Percentiles rank a stretch among this genome's conserved stretches.
These are phyloP conservation scores for Siniperca chuatsi DNA, from an alignment of 2,113 vertebrate genomes.

Conservation along the genomic window DNA sequence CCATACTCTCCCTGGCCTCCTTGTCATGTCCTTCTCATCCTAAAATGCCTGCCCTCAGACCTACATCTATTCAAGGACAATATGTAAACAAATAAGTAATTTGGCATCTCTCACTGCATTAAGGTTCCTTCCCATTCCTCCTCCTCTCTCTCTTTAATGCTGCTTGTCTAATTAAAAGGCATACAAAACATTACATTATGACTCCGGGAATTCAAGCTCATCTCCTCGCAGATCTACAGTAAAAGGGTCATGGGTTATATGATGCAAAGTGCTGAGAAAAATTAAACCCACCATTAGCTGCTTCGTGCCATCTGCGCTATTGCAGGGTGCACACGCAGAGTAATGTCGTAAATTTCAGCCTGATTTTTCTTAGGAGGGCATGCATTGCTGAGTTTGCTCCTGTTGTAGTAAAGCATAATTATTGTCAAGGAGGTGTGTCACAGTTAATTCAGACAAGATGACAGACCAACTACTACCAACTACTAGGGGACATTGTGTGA, in stretches of 20 bases:
- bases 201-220: conserved; percentile 48
- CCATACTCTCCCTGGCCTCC: conserved; percentile 2
- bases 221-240: conserved; percentile 53
- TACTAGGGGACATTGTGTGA: conserved; percentile 29
- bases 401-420: conserved; percentile 56
- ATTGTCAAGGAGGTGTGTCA: conserved; percentile 60
- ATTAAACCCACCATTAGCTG: conserved; percentile 76
- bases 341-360: conserved; percentile 62
- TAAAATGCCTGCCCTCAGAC: conserved; percentile 22
- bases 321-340: conserved; percentile 57
- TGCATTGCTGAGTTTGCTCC: conserved; percentile 60
- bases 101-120: conserved; percentile 18
- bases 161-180: conserved; percentile 69
- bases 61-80: conserved; percentile 40
- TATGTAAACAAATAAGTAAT: conserved; percentile 44
- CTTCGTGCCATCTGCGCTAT: conserved; percentile 70
- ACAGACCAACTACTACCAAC: conserved; percentile 33
- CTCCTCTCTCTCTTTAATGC: conserved; percentile 39
- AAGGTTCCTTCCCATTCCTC: conserved; percentile 14
- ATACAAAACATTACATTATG: conserved; percentile 64
- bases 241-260: conserved; percentile 80
- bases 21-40: background rate
- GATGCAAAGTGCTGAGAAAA: conserved; percentile 64
- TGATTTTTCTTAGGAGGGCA: conserved; percentile 51
- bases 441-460: conserved; percentile 54